A percentile compares a stretch with the other conserved stretches of the same genome.
Evolutionary conservation across 1,140 invertebrate species (phyloP).

Genomic region (Agrypnia vestita): DNA sequence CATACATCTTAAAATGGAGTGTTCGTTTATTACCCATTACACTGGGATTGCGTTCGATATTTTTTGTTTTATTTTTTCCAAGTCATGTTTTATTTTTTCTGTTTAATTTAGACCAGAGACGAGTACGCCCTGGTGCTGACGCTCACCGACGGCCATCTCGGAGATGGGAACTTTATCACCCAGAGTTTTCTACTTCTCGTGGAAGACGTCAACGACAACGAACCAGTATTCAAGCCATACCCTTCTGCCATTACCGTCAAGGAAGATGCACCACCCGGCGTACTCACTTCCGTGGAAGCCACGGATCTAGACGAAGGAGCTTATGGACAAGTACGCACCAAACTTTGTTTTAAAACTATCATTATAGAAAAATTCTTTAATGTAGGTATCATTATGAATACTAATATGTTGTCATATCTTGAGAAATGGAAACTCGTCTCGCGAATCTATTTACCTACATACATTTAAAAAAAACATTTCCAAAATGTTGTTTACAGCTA

Average conservation of each 20-base stretch:
- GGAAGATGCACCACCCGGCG: conserved; percentile 83
- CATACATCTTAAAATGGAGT: not conserved
- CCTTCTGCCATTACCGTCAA: conserved; percentile 85
- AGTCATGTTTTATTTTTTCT: too few relatives aligned
- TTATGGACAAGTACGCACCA: conserved; percentile 84
- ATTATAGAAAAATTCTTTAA: too few relatives aligned
- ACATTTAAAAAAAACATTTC: too few relatives aligned
- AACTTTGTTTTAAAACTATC: not conserved
- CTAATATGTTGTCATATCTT: too few relatives aligned
- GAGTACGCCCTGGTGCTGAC: conserved; percentile 92
- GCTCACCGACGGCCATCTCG: conserved; percentile 89
- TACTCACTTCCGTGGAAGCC: conserved; percentile 88
- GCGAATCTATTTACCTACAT: too few relatives aligned
- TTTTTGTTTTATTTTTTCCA: too few relatives aligned
- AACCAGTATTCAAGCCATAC: conserved; percentile 90
- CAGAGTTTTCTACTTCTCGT: conserved; percentile 91
- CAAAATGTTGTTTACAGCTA: too few relatives aligned
- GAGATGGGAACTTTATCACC: conserved; percentile 91
- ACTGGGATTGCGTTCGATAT: too few relatives aligned
- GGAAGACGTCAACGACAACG: conserved; percentile 94
- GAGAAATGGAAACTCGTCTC: too few relatives aligned
- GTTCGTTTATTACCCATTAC: too few relatives aligned
- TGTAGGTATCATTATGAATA: too few relatives aligned
- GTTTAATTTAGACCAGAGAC: conserved; percentile 78
- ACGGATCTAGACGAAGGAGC: conserved; percentile 92